phyloP scores from a whole-genome alignment of 2,113 vertebrate species.

The Vanacampus margaritifer region DNA sequence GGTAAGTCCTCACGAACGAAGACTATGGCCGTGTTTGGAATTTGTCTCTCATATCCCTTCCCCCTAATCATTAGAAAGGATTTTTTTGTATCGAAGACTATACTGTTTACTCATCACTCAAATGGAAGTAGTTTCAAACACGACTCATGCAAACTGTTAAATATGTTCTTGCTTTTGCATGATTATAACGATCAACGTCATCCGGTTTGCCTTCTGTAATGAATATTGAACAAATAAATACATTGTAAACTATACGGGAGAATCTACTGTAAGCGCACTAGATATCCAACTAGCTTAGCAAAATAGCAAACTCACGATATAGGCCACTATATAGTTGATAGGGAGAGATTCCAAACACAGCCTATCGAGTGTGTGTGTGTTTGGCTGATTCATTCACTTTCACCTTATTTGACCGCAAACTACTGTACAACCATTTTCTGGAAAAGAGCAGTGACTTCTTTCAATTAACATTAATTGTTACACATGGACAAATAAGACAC shows the following conservation, averaged over 20 bases:
- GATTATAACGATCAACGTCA: no score
- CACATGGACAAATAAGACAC: no score
- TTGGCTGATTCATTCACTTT: conserved; percentile 13
- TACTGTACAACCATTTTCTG: not conserved
- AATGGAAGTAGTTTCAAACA: not conserved
- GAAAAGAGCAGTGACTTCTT: not conserved
- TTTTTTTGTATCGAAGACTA: not conserved
- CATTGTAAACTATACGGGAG: not conserved
- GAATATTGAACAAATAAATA: not conserved
- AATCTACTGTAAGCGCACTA: not conserved
- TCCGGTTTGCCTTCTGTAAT: no score
- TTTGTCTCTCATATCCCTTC: not conserved
- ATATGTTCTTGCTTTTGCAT: no score
- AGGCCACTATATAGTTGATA: not conserved
- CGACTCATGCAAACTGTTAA: not conserved
- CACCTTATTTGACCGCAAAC: not conserved
- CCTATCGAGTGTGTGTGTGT: not conserved
- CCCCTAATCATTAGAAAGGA: not conserved
- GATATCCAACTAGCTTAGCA: not conserved
- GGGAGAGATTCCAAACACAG: not conserved
- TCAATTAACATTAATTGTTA: no score
- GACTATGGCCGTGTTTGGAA: conserved; percentile 3
- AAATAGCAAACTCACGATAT: not conserved
- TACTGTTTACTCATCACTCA: not conserved
- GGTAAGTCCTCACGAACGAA: conserved; percentile 49